phyloP scores from a whole-genome alignment of 2,888 invertebrate genomes.

The Plebejus melissa region DNA sequence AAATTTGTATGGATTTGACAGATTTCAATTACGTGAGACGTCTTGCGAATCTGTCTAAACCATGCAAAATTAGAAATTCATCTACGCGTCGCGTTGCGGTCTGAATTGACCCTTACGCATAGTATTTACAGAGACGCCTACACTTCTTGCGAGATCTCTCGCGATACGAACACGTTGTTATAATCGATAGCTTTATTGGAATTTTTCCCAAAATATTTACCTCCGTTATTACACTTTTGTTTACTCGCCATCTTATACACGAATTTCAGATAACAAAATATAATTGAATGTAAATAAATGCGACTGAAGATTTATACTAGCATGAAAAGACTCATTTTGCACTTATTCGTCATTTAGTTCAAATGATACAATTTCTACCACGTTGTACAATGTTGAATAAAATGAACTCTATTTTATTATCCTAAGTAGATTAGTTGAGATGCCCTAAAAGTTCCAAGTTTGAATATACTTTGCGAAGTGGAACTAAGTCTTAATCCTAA shows the following conservation, averaged over 20 bases:
- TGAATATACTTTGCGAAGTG: neutral
- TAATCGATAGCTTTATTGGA: conserved; percentile 19
- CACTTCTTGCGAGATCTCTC: neutral
- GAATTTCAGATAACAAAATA: conserved; percentile 4
- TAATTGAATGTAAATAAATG: conserved; percentile 3
- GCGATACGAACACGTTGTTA: neutral
- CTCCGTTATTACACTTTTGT: conserved; percentile 19
- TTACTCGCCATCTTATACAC: conserved; percentile 9
- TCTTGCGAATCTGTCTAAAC: too few relatives aligned
- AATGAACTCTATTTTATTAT: neutral
- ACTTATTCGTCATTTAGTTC: too few relatives aligned
- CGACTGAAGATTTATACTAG: neutral
- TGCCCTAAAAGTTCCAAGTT: neutral
- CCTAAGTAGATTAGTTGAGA: neutral
- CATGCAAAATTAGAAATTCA: too few relatives aligned
- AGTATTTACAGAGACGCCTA: conserved; percentile 31
- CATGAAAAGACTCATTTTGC: too few relatives aligned
- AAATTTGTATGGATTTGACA: too few relatives aligned
- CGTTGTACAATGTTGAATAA: neutral
- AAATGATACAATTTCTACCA: too few relatives aligned
- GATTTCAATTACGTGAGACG: too few relatives aligned
- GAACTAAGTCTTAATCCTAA: conserved; percentile 19
- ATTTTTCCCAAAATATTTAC: conserved; percentile 16
- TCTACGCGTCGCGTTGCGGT: too few relatives aligned
- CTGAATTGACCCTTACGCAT: neutral